phyloP scores from a whole-genome alignment of 2,888 invertebrate genomes.

The Prostheceraeus crozeri region DNA sequence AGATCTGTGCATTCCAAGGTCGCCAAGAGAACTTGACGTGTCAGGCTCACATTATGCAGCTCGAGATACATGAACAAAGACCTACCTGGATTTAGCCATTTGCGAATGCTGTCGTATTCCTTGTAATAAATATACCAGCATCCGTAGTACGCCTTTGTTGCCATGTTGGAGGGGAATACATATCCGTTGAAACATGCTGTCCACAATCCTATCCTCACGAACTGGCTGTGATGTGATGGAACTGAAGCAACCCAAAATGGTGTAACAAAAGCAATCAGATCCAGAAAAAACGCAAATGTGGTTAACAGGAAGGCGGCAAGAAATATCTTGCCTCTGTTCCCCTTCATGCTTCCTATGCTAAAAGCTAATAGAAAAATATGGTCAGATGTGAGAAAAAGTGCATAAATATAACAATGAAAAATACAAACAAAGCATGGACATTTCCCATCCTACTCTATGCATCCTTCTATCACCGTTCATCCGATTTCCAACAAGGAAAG shows the following conservation, averaged over 20 bases:
- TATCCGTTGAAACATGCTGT: conserved; percentile 83
- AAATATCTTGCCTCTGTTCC: conserved; percentile 7
- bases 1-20: too few species aligned
- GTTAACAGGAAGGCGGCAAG: neutral
- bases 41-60: too few species aligned
- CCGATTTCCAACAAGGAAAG: too few species aligned
- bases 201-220: conserved; percentile 87
- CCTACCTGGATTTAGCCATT: conserved; percentile 76
- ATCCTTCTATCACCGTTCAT: too few species aligned
- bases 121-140: conserved; percentile 97
- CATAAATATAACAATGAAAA: too few species aligned
- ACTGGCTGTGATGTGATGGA: conserved; percentile 64
- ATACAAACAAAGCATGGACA: too few species aligned
- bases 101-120: conserved; percentile 86
- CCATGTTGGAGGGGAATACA: conserved; percentile 74
- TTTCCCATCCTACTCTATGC: too few species aligned
- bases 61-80: too few species aligned
- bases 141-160: conserved; percentile 79
- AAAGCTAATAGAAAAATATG: too few species aligned
- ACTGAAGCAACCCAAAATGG: conserved; percentile 83
- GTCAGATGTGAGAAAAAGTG: too few species aligned
- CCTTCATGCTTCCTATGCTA: too few species aligned
- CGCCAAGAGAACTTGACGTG: too few species aligned
- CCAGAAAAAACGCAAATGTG: conserved; percentile 67
- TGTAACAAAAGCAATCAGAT: conserved; percentile 80